Evolutionary conservation across 1,140 invertebrate genomes (phyloP).

Genomic region (Bombus terrestris): DNA sequence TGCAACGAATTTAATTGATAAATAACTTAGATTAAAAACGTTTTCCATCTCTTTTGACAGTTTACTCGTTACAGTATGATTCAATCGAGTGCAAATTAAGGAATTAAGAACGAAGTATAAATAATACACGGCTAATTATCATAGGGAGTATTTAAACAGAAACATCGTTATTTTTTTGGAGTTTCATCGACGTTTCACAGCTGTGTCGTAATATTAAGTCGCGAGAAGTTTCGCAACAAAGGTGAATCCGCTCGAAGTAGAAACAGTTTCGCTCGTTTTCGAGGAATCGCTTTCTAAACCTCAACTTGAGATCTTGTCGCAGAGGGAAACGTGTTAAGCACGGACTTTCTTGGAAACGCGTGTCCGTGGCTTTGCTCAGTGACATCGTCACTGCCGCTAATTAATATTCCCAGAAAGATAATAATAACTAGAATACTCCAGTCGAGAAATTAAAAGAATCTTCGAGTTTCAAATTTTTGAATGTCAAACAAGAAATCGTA

Average conservation of each 20-base stretch:
- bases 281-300: conserved; percentile 9
- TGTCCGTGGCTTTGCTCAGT: not conserved
- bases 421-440: conserved; percentile 16
- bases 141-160: not conserved
- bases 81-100: not conserved
- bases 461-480: not conserved
- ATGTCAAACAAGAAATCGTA: not conserved
- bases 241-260: not conserved
- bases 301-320: not conserved
- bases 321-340: conserved; percentile 10
- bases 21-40: not conserved
- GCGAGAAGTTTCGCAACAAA: conserved; percentile 1
- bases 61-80: not conserved
- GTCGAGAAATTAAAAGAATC: not conserved
- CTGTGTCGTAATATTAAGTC: conserved; percentile 9
- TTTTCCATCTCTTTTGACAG: not conserved
- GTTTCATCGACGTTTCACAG: not conserved
- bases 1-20: not conserved
- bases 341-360: conserved; percentile 11
- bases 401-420: conserved; percentile 45
- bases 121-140: not conserved
- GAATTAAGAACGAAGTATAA: not conserved
- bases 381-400: conserved; percentile 9
- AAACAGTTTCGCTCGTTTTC: not conserved
- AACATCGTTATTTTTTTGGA: not conserved